These are phyloP conservation scores for Haliclystus octoradiatus DNA, from an alignment of 30 jellyfish, hydroid and myxozoan genomes.

Conservation along the genomic window DNA sequence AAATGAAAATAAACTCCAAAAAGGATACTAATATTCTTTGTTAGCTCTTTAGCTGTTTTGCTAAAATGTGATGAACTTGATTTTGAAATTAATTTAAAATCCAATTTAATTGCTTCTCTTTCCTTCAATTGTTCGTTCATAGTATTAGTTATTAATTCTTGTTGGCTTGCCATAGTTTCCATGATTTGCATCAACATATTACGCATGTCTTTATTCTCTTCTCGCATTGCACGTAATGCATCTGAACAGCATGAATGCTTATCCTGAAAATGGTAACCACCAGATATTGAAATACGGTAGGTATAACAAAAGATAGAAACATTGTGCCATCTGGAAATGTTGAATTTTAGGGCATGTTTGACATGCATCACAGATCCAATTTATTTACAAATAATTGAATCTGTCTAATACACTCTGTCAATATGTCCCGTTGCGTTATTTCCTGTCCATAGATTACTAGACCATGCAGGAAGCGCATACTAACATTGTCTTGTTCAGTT, in stretches of 20 bases:
- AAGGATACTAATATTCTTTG: not conserved
- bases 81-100: not conserved
- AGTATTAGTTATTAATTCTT: not conserved
- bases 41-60: not conserved
- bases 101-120: not conserved
- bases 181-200: not conserved
- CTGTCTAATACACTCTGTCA: too few species aligned
- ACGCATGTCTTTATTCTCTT: not conserved
- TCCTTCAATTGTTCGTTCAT: not conserved
- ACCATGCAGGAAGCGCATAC: too few species aligned
- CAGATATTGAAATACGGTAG: too few species aligned
- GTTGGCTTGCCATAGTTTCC: not conserved
- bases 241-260: not conserved
- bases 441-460: too few species aligned
- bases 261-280: too few species aligned
- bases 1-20: not conserved
- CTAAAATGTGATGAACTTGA: not conserved
- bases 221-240: not conserved
- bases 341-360: too few species aligned
- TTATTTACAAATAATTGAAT: too few species aligned
- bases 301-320: too few species aligned
- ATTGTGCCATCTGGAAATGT: too few species aligned
- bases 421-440: too few species aligned
- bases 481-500: too few species aligned
- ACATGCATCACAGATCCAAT: too few species aligned